Evolutionary conservation across 1,140 invertebrate species (phyloP).

Genomic region (Drosophila auraria): DNA sequence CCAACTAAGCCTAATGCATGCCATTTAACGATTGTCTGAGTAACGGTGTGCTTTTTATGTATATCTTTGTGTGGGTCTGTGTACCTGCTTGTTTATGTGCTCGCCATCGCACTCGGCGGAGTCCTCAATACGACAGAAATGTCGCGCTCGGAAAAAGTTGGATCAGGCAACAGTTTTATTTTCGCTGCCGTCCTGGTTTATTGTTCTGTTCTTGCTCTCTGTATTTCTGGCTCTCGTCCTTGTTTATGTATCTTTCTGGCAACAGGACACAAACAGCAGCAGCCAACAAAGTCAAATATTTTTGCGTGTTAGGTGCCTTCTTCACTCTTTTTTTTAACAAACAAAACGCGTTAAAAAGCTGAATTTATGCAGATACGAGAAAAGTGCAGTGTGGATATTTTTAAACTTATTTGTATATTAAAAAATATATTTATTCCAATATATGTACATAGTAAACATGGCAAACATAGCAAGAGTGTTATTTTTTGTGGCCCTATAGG

Average conservation of each 20-base stretch:
- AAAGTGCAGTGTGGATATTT: background rate
- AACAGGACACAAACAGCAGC: background rate
- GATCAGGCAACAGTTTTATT: slow-evolving; percentile 36
- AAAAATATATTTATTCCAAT: background rate
- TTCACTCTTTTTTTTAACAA: slow-evolving; percentile 1
- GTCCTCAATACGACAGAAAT: slow-evolving; percentile 40
- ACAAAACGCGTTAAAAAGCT: background rate
- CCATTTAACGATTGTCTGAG: slow-evolving; percentile 34
- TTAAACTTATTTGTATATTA: too few relatives aligned
- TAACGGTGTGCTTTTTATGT: slow-evolving; percentile 6
- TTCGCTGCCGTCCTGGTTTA: slow-evolving; percentile 38
- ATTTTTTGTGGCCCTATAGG: background rate
- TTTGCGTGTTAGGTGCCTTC: slow-evolving; percentile 2
- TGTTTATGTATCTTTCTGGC: slow-evolving; percentile 9
- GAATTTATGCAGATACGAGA: background rate
- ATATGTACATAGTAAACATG: too few relatives aligned
- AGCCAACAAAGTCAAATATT: background rate
- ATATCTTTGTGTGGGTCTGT: slow-evolving; percentile 5
- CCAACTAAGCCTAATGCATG: slow-evolving; percentile 60
- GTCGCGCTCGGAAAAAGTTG: slow-evolving; percentile 33
- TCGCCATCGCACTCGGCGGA: slow-evolving; percentile 1
- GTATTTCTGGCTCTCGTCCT: background rate
- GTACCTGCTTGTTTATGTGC: slow-evolving; percentile 23
- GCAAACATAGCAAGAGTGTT: background rate
- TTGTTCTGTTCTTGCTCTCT: slow-evolving; percentile 8